A percentile compares a stretch with the other conserved stretches of the same genome.
Evolutionary conservation across 1,140 invertebrate species (phyloP).

Genomic region (Nymphalis io): DNA sequence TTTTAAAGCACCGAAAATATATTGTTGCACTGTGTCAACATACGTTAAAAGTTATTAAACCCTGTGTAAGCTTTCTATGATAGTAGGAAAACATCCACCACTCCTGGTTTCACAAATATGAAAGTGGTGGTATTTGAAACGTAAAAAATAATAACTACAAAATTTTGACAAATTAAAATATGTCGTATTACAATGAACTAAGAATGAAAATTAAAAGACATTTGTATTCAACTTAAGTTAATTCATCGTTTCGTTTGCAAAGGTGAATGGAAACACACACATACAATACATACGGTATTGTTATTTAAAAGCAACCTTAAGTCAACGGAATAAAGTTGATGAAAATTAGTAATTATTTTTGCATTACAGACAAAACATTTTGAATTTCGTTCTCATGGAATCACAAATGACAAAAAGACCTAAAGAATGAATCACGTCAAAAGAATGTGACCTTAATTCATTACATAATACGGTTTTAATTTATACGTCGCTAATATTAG

Average conservation of each 20-base stretch:
- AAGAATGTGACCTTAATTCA: constrained; percentile 45
- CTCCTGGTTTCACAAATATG: constrained; percentile 64
- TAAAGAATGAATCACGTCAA: constrained; percentile 41
- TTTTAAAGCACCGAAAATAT: neutral
- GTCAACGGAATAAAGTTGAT: constrained; percentile 14
- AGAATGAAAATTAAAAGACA: constrained; percentile 14
- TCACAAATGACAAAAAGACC: constrained; percentile 20
- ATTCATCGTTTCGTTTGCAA: constrained; percentile 13
- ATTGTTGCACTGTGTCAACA: neutral
- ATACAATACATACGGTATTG: neutral
- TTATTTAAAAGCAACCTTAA: constrained; percentile 27
- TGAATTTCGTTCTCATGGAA: constrained; percentile 45
- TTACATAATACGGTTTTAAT: constrained; percentile 35
- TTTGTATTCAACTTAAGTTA: constrained; percentile 6
- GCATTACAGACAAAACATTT: constrained; percentile 36
- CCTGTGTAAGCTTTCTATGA: constrained; percentile 41
- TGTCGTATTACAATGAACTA: neutral
- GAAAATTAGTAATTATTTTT: constrained; percentile 10
- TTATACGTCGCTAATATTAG: constrained; percentile 32
- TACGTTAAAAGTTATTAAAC: constrained; percentile 8
- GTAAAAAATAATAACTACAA: constrained; percentile 24
- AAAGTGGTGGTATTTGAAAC: constrained; percentile 46
- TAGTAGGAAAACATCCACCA: constrained; percentile 41
- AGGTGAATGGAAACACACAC: constrained; percentile 50
- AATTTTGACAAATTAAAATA: constrained; percentile 9